phyloP scores from a whole-genome alignment of 2,888 invertebrate genomes.

The Cybosia mesomella region DNA sequence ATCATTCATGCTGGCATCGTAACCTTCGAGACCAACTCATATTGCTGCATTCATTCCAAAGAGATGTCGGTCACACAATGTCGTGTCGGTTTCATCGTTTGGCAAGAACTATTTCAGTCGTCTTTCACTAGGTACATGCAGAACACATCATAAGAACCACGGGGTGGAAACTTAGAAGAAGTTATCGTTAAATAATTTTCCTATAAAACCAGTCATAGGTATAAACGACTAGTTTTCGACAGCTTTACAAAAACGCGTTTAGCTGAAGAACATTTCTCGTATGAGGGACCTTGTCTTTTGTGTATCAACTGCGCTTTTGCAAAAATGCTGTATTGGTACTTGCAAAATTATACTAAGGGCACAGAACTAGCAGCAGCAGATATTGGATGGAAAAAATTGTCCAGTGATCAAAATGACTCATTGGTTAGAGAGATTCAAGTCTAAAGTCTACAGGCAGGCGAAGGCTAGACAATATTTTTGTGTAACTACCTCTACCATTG shows the following conservation, averaged over 20 bases:
- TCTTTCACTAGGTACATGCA: constrained; percentile 17
- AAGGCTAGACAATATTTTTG: neutral
- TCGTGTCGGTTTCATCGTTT: constrained; percentile 24
- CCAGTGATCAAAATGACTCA: too few species aligned
- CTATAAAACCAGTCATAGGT: constrained; percentile 1
- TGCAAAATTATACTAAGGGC: neutral
- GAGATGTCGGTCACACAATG: neutral
- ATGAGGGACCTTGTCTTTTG: neutral
- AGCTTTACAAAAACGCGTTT: neutral
- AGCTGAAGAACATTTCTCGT: neutral
- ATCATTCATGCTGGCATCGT: constrained; percentile 72
- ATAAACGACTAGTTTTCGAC: constrained; percentile 1
- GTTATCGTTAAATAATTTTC: constrained; percentile 1
- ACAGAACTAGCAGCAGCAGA: neutral
- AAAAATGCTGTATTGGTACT: neutral
- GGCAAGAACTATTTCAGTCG: constrained; percentile 61
- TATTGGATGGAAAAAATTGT: neutral
- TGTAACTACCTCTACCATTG: neutral
- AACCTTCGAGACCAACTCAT: constrained; percentile 33
- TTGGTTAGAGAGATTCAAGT: neutral
- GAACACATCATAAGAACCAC: constrained; percentile 8
- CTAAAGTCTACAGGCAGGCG: neutral
- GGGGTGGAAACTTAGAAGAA: neutral
- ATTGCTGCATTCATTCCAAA: constrained; percentile 53
- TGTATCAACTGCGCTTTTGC: neutral